These are phyloP conservation scores for Idaea aversata DNA, from an alignment of 2,888 invertebrate genomes.

Conservation along the genomic window DNA sequence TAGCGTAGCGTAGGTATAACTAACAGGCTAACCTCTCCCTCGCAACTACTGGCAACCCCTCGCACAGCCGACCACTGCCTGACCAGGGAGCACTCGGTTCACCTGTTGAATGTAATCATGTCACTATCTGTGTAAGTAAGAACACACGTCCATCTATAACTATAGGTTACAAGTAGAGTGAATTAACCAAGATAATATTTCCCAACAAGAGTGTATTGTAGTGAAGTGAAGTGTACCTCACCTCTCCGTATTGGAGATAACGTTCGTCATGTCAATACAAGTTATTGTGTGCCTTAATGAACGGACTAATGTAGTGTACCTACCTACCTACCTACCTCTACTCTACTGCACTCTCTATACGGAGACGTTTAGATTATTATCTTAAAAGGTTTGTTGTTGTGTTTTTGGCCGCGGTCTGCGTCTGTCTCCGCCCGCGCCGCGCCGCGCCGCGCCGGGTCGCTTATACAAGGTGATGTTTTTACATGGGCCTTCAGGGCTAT, in stretches of 20 bases:
- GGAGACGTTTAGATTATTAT: slow-evolving; percentile 34
- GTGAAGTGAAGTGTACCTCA: not conserved
- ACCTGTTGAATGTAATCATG: not conserved
- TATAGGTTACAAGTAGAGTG: not conserved
- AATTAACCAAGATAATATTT: not conserved
- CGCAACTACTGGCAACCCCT: too few species aligned
- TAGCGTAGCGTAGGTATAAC: too few species aligned
- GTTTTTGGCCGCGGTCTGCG: slow-evolving; percentile 23
- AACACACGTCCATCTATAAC: not conserved
- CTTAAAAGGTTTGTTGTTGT: slow-evolving; percentile 44
- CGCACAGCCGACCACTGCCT: too few species aligned
- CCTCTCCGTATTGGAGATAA: not conserved
- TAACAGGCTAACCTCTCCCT: too few species aligned
- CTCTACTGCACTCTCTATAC: not conserved
- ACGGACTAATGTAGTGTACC: not conserved
- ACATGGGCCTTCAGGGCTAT: too few species aligned
- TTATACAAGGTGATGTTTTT: too few species aligned
- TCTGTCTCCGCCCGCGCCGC: slow-evolving; percentile 12
- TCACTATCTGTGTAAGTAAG: not conserved
- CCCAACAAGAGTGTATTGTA: not conserved
- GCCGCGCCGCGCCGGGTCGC: not conserved
- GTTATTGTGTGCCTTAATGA: not conserved
- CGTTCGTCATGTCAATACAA: slow-evolving; percentile 1
- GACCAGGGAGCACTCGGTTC: too few species aligned
- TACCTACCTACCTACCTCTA: too few species aligned